Evolutionary conservation across 2,113 vertebrate species (phyloP), one percentile per base, ranked within the genome.

Genomic region (Caloenas nicobarica): DNA sequence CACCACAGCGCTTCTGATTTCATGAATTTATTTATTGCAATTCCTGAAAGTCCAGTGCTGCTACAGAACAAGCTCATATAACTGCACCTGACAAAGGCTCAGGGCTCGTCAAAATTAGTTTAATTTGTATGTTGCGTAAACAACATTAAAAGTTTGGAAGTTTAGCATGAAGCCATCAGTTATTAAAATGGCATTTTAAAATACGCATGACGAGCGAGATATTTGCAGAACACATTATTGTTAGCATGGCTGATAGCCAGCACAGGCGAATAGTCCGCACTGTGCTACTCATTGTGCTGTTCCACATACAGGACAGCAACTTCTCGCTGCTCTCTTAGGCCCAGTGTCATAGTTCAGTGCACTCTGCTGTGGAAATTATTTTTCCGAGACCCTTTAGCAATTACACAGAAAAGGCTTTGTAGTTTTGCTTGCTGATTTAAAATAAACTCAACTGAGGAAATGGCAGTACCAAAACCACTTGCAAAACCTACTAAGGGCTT

Each of bases 1-100:
- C 88, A 91, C 54, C 56, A 72, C 23, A 61, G 57, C 56, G 65
- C 79, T 88, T 86, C 95, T 84, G 71, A 82, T 92, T 93, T 91
- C 54, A 93, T 57, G 9, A 77, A 60, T 83, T 72, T 68, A 84
- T 88, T 95, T 90, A 85, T n/a, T 87, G 36, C 48, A 81, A 79
- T 95, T 93, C 88, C 94, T 95, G 84, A 69, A 97, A 97, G 92
- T 95, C 95, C 86, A 48, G 29, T 28, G 58, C 62, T 65, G 84
- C 76, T 96, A 65, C 69, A 73, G 94, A 90, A 93, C 81, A 69
- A 61, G 56, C 57, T 82, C 44, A 4, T 79, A 91, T 79, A 91
- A 93, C 79, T 38, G 38, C 81, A 87, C 33, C 74, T 38, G 48
- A 91, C 61, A 94, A 92, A 96, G 88, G 85, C 71, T 93, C 65